Base-by-base conservation (phyloP, 2,797 vertebrate genomes). In the Gallinago stenura region DNA sequence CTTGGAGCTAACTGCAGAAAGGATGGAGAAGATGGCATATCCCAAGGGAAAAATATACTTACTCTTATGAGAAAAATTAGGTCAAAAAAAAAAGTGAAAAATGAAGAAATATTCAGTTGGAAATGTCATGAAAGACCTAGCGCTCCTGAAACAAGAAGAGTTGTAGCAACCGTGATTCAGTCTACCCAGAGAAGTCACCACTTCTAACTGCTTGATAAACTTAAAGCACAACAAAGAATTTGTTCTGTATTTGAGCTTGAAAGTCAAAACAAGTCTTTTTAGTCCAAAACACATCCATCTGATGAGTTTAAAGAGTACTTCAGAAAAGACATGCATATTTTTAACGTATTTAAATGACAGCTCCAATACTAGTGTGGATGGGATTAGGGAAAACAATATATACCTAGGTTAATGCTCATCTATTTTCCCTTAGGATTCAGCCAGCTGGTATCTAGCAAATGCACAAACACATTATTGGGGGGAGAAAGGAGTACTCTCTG, bases 191-290 rank as follows among this genome's bases (percentile, higher is more conserved):
- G 21, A 76, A 79, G 13, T 54, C 61, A 39, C 25, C 66, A 45
- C 53, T 90, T 62, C 50, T 85, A 88, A 91, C 17, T 76, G n/a
- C 51, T 39, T 60, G 22, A 8, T 54, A 68, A 82, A 72, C 24
- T 33, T 35, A 61, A 72, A 90, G 26, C 35, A 70, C 35, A 76
- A 71, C 12, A 83, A 60, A 9, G 25, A 79, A 89, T 82, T 76
- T 43, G 24, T 41, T 89, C 66, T 76, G 17, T 50, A 80, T 86
- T 94, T 72, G 43, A 79, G 71, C 43, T 50, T 70, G 7, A 60
- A 95, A 96, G 62, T 70, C 80, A 94, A 90, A 95, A 90, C 78
- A 89, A 87, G 58, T 11, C 39, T 51, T 94, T 75, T 66, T 45
- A 92, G 46, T 69, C 39, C 64, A 84, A 79, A 95, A 76, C 51